Conservation (phyloP, 2,797 vertebrate species). For the Rachycentron canadum region DNA sequence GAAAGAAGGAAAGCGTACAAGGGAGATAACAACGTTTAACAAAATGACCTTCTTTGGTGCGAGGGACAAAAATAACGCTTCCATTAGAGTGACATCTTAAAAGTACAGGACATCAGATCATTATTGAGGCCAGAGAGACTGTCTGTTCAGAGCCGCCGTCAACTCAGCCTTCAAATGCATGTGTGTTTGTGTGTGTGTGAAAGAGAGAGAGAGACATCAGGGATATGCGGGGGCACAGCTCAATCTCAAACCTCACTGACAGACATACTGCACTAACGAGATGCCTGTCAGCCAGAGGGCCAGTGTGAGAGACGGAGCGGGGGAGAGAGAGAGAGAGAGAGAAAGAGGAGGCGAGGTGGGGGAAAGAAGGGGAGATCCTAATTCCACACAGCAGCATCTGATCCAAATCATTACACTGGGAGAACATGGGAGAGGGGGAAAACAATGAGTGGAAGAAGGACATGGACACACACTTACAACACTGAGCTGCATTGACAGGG, state of each 20-base stretch:
- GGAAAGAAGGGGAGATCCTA: slow-evolving; percentile 48
- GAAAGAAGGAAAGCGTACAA: slow-evolving; percentile 5
- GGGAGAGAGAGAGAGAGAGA: not conserved
- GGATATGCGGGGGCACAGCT: slow-evolving; percentile 82
- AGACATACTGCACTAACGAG: slow-evolving; percentile 84
- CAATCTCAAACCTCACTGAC: slow-evolving; percentile 82
- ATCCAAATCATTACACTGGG: slow-evolving; percentile 79
- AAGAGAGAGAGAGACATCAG: slow-evolving; percentile 63
- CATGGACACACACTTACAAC: slow-evolving; percentile 63
- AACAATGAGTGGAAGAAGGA: slow-evolving; percentile 66
- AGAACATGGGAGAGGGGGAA: slow-evolving; percentile 70
- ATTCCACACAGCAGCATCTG: slow-evolving; percentile 79
- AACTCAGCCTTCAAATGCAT: slow-evolving; percentile 37
- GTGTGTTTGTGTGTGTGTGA: slow-evolving; percentile 22
- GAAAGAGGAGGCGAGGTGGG: not conserved
- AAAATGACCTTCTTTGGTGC: slow-evolving; percentile 55
- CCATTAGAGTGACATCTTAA: slow-evolving; percentile 66
- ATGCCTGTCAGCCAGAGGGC: slow-evolving; percentile 84
- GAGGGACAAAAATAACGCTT: slow-evolving; percentile 72
- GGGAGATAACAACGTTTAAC: slow-evolving; percentile 55
- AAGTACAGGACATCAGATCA: slow-evolving; percentile 73
- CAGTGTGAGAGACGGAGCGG: slow-evolving; percentile 69
- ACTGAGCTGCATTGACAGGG: slow-evolving; percentile 73
- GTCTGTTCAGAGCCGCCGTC: slow-evolving; percentile 50
- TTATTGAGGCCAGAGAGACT: slow-evolving; percentile 71